Percentiles rank a stretch among this genome's conserved stretches.
Conservation (phyloP, 2,113 vertebrate species). For the Garra rufa region DNA sequence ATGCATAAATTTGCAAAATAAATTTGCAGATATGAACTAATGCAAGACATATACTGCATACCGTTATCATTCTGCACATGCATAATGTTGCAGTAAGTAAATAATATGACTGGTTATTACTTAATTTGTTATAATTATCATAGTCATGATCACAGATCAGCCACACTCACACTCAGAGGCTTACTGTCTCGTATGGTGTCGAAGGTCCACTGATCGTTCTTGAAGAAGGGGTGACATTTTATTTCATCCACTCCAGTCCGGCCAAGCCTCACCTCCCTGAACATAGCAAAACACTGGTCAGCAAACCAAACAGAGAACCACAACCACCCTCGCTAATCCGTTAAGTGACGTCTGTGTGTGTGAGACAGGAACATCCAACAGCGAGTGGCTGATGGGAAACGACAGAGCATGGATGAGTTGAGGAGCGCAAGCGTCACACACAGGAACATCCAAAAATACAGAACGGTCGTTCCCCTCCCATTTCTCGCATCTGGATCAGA, state of each 20-base stretch:
- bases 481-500: conserved; percentile 43
- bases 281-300: conserved; percentile 66
- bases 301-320: conserved; percentile 27
- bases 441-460: conserved; percentile 55
- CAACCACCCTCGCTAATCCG: conserved; percentile 10
- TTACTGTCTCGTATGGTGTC: conserved; percentile 96
- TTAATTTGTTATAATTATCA: neutral
- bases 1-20: neutral
- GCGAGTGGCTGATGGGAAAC: conserved; percentile 11
- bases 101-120: neutral
- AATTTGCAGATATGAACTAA: neutral
- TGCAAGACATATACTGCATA: neutral
- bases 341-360: conserved; percentile 15
- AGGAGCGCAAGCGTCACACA: conserved; percentile 25
- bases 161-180: conserved; percentile 61
- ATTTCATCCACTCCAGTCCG: conserved; percentile 94
- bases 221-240: conserved; percentile 94
- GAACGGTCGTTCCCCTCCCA: conserved; percentile 59
- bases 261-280: conserved; percentile 93
- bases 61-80: neutral
- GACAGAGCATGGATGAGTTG: neutral
- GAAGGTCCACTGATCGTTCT: conserved; percentile 97
- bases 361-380: conserved; percentile 1
- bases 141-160: conserved; percentile 14
- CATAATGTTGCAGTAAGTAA: neutral